Percentiles rank a stretch among this genome's conserved stretches.
These are phyloP conservation scores for Nannobrachium achirus DNA, from an alignment of 2,113 vertebrate genomes.

Conservation along the genomic window DNA sequence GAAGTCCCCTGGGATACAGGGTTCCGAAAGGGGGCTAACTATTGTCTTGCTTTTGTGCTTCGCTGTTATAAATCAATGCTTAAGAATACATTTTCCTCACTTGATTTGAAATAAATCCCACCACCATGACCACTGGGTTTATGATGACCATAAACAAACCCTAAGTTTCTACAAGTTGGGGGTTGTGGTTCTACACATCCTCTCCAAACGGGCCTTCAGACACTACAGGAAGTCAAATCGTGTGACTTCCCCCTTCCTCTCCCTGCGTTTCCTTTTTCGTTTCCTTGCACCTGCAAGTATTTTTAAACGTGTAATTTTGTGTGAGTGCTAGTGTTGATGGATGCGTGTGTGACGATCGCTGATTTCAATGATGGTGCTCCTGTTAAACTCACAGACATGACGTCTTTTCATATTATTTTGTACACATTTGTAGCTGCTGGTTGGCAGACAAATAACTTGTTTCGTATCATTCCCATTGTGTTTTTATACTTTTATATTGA, in stretches of 20 bases:
- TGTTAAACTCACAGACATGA: constrained; percentile 50
- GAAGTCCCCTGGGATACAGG: too few relatives aligned
- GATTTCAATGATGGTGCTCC: constrained; percentile 73
- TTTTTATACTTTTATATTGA: constrained; percentile 56
- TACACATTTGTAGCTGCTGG: constrained; percentile 68
- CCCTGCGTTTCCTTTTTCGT: constrained; percentile 45
- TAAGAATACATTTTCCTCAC: not conserved
- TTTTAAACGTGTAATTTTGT: constrained; percentile 30
- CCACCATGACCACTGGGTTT: not conserved
- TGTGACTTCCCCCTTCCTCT: constrained; percentile 56
- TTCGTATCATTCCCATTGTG: constrained; percentile 38
- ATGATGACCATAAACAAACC: constrained; percentile 15
- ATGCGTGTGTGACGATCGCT: constrained; percentile 33
- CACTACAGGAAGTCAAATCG: constrained; percentile 58
- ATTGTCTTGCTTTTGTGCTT: not conserved
- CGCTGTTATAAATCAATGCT: not conserved
- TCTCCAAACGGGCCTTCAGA: too few relatives aligned
- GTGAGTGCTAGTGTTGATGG: constrained; percentile 25
- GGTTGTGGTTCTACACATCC: constrained; percentile 7
- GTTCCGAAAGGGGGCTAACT: too few relatives aligned
- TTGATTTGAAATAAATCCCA: not conserved
- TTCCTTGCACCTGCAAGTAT: constrained; percentile 64
- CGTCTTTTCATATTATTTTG: constrained; percentile 38
- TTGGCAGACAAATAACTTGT: constrained; percentile 59
- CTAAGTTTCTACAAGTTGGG: not conserved